phyloP scores from a whole-genome alignment of 2,888 invertebrate genomes.

The Caenorhabditis sinica region DNA sequence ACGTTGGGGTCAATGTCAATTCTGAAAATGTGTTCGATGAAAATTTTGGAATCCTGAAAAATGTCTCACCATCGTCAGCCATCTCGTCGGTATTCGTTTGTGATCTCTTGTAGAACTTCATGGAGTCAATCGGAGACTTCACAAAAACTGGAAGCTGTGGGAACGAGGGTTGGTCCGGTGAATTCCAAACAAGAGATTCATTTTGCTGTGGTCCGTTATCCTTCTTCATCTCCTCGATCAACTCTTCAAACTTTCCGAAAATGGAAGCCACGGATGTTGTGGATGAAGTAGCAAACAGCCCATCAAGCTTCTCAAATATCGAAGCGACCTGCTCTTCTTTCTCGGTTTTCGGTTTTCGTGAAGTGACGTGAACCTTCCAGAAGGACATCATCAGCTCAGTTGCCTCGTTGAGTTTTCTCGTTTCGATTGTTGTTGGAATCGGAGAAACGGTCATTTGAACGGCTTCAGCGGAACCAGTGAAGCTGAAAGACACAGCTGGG shows the following conservation, averaged over 20 bases:
- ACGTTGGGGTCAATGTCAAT: not conserved
- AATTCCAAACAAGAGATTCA: conserved; percentile 2
- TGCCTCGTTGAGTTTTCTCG: conserved; percentile 39
- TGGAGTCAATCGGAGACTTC: conserved; percentile 44
- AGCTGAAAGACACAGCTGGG: conserved; percentile 9
- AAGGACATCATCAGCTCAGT: conserved; percentile 48
- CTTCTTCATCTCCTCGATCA: conserved; percentile 1
- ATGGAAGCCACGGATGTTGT: conserved; percentile 6
- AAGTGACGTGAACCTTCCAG: conserved; percentile 42
- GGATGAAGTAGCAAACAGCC: conserved; percentile 22
- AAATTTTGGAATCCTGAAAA: not conserved
- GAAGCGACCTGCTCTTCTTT: conserved; percentile 2
- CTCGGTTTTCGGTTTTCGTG: conserved; percentile 1
- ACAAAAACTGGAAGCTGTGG: conserved; percentile 52
- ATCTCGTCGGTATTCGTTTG: conserved; percentile 21
- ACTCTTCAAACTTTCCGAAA: conserved; percentile 21
- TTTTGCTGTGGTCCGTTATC: not conserved
- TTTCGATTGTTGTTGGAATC: conserved; percentile 38
- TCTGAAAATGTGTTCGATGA: not conserved
- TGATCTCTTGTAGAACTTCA: conserved; percentile 23
- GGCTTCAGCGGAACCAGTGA: not conserved
- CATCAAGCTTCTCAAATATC: conserved; percentile 49
- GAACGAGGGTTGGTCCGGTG: conserved; percentile 14
- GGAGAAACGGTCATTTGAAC: conserved; percentile 16
- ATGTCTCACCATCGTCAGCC: conserved; percentile 47